Evolutionary conservation across 2,113 vertebrate genomes (phyloP).

Genomic region (Meleagris gallopavo): DNA sequence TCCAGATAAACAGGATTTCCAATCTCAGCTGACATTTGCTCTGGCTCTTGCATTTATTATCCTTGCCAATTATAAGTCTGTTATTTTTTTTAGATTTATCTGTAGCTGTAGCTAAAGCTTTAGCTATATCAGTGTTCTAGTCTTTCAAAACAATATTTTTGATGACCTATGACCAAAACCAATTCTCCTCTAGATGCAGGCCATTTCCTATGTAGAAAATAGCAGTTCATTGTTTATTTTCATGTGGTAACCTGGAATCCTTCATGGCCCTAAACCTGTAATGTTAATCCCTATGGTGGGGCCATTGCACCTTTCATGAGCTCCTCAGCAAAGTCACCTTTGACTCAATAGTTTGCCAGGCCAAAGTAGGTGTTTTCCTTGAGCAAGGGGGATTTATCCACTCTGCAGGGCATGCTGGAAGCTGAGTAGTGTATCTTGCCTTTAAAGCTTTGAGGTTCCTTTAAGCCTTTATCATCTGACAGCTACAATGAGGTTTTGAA

Average conservation of each 20-base stretch:
- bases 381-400: background rate
- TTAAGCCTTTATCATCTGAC: background rate
- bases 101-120: background rate
- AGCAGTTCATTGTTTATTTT: background rate
- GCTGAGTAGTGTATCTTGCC: background rate
- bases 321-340: background rate
- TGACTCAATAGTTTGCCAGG: background rate
- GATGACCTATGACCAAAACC: background rate
- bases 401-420: background rate
- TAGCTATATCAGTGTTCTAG: background rate
- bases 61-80: background rate
- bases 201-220: background rate
- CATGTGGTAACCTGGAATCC: background rate
- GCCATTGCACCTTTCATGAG: background rate
- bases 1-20: background rate
- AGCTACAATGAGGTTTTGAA: background rate
- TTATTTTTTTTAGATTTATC: background rate
- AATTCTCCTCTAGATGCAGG: background rate
- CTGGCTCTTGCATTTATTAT: background rate
- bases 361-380: background rate
- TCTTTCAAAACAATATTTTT: background rate
- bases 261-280: background rate
- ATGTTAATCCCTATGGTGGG: background rate
- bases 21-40: background rate
- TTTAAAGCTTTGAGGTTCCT: background rate